A percentile compares a stretch with the other conserved stretches of the same genome.
Evolutionary conservation across 2,797 vertebrate genomes (phyloP).

Genomic region (Sebastes goodei): DNA sequence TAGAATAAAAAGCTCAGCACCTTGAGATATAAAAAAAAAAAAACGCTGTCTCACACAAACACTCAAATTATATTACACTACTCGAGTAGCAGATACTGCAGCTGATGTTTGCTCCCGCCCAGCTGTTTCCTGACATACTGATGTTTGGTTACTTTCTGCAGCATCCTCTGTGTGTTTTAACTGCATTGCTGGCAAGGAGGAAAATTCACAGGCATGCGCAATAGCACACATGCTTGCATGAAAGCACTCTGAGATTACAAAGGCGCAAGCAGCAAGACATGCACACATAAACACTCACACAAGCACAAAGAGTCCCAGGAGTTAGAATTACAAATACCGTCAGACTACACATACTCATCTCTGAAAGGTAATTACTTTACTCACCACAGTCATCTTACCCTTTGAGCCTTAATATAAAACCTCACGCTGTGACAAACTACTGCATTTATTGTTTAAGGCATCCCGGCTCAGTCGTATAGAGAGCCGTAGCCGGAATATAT

Average conservation of each 20-base stretch:
- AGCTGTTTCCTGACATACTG: conserved; percentile 7
- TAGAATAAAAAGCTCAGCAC: not conserved
- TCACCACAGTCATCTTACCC: conserved; percentile 36
- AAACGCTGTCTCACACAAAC: not conserved
- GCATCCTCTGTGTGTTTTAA: conserved; percentile 5
- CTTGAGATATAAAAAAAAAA: not conserved
- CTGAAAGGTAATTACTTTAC: conserved; percentile 61
- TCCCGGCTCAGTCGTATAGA: conserved; percentile 4
- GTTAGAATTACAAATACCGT: conserved; percentile 44
- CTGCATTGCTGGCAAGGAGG: not conserved
- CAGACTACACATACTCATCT: conserved; percentile 37
- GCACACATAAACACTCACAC: not conserved
- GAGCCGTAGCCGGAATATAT: not conserved
- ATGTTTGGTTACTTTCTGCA: conserved; percentile 10
- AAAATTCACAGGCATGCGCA: not conserved
- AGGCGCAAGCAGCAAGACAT: not conserved
- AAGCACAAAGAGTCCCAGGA: conserved; percentile 4
- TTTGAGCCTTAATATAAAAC: conserved; percentile 42
- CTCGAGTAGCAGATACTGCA: not conserved
- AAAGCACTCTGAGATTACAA: conserved; percentile 17
- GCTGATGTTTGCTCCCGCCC: not conserved
- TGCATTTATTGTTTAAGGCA: conserved; percentile 49
- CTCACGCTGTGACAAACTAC: conserved; percentile 45
- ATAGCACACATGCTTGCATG: not conserved
- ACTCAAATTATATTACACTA: not conserved